Base-by-base conservation (phyloP, 2,113 vertebrate species). In the Myiagra hebetior region DNA sequence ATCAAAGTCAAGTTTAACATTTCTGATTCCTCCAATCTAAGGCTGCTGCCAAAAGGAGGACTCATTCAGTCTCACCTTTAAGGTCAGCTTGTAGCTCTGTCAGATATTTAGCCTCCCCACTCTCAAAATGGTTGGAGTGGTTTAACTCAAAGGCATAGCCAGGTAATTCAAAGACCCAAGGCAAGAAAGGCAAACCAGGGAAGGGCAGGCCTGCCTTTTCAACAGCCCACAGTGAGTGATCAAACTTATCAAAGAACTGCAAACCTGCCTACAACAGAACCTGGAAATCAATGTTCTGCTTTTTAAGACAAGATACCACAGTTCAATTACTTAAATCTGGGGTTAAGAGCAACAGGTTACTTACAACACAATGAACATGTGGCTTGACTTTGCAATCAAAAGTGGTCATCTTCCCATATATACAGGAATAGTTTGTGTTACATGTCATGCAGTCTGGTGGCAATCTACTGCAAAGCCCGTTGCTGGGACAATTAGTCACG, bases 311-410 rank as follows among this genome's bases (percentile, higher is more conserved):
- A n/a, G 41, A 81, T 17, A 30, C 3, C n/a, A 69, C 21, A 67
- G 13, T 33, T 70, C 33, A 78, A 72, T 42, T 1, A 70, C 60
- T 79, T 62, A 56, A 79, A 87, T 50, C 11, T 9, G 12, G 14
- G 35, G 24, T 86, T 92, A 57, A 81, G 81, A 42, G 28, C 41
- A 89, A 55, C 10, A 65, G 46, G 46, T 73, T 97, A 99, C 99
- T 99, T 97, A 99, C 99, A 80, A 98, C 83, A 89, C 99, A 99
- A 41, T 99, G 98, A 50, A 99, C 98, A 1, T 98, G 98, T 14
- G 98, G 98, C 73, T 98, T 99, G 85, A 98, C 96, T 56, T 76
- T 97, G 95, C 99, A 99, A 85, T 98, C 98, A 96, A 99, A 99
- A 60, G 97, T 94, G 12, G 97, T 97, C 0, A 93, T 96, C 91